Base-by-base conservation (phyloP, 2,113 vertebrate species). In the Pterocles burchelli region DNA sequence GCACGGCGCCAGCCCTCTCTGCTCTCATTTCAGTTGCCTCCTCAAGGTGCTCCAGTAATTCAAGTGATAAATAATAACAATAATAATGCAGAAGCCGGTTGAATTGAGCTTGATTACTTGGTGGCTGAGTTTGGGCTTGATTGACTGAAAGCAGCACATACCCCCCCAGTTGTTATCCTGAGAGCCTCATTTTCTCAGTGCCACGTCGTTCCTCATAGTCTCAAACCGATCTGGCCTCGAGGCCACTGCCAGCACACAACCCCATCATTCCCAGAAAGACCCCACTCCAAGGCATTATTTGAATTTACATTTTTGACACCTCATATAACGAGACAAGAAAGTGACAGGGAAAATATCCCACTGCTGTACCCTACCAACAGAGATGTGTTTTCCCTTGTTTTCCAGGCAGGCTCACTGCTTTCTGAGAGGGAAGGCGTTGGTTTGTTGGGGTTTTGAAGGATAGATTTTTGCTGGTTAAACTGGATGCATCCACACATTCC, bases 11-110 rank as follows among this genome's bases (percentile, higher is more conserved):
- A 90, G 34, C 57, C 76, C 88, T 76, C 82, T 54, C 82, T 2
- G 21, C 73, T 84, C 88, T 81, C 85, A 54, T 95, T 96, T 84
- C 80, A 86, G 68, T 95, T 90, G 79, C 74, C 88, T 97, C 76
- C 92, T 97, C 76, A 94, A 97, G 93, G 92, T 95, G 90, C 93
- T 95, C 72, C 83, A 88, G 88, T 94, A 90, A 96, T 93, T 96
- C 93, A 93, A 93, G 90, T 96, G 95, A 93, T 93, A 96, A 97
- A 96, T 96, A 96, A 97, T 96, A 96, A 97, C 95, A 96, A 97
- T 96, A 97, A 95, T 96, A 97, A 96, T 0, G 1, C 83, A 93
- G 83, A 90, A 93, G 70, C 90, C 1, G 1, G 73, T 75, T 97
- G 96, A 96, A 97, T 93, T 96, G 93, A 96, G 96, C 96, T 96